Percentiles rank a stretch among this genome's conserved stretches.
phyloP scores from a whole-genome alignment of 2,888 invertebrate species.

The Aphidoletes aphidimyza region DNA sequence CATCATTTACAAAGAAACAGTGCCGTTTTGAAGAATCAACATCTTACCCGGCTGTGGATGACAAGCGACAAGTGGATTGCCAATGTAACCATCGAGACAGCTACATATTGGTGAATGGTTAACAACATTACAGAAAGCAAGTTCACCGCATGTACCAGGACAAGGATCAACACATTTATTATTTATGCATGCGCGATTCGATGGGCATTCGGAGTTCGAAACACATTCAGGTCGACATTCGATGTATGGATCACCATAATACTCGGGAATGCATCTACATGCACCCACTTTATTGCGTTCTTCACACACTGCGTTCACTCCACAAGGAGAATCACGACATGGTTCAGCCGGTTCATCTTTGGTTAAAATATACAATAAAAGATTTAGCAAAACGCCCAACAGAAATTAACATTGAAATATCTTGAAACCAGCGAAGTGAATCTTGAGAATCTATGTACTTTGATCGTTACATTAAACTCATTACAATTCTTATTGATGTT shows the following conservation, averaged over 20 bases:
- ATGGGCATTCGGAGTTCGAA: conserved; percentile 74
- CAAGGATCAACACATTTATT: conserved; percentile 87
- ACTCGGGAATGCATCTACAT: conserved; percentile 73
- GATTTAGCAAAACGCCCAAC: background rate
- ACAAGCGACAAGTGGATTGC: conserved; percentile 71
- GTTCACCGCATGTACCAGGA: conserved; percentile 83
- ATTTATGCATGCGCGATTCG: conserved; percentile 74
- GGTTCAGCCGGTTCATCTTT: conserved; percentile 68
- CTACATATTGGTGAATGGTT: conserved; percentile 76
- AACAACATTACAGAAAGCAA: conserved; percentile 77
- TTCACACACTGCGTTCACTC: conserved; percentile 74
- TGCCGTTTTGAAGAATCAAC: background rate
- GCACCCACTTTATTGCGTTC: conserved; percentile 73
- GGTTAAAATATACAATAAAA: background rate
- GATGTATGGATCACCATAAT: conserved; percentile 74
- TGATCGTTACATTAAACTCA: too few relatives aligned
- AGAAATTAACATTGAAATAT: background rate
- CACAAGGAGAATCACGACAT: conserved; percentile 76
- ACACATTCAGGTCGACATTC: conserved; percentile 77
- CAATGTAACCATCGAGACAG: conserved; percentile 71
- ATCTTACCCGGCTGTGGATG: conserved; percentile 64
- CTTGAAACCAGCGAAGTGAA: background rate
- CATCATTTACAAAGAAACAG: conserved; percentile 22
- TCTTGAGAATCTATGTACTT: background rate
- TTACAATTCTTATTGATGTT: too few relatives aligned